Base-by-base conservation (phyloP, 2,888 invertebrate species). In the Andrena praecox region DNA sequence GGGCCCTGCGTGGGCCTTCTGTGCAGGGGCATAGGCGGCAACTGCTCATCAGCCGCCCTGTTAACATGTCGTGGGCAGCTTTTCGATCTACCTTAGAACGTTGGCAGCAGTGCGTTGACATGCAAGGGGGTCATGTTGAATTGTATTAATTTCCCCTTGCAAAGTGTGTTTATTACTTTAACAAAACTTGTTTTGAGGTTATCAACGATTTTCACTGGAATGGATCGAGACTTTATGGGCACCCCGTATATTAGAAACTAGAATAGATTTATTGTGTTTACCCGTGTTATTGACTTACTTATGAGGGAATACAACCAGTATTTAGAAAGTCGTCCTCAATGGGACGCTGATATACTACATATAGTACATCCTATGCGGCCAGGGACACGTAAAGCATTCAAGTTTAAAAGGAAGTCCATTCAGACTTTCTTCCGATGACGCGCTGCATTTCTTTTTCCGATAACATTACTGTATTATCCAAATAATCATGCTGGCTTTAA, bases 321-420 rank as follows among this genome's bases (percentile, higher is more conserved):
- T 79, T 84, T 86, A 85, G 86, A 89, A 89, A 87, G 88, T 82
- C 78, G 85, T 77, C 77, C 87, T 71, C 73, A 63, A 87, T 86
- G 72, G 56, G 35, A 68, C 33, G 54, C 42, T 52, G 70, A 85
- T 86, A 75, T 69, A 70, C 59, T 42, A 42, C 42, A 42, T 42
- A 42, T 12, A 42, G 42, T 42, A 66, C 56, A 27, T 52, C 27
- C 60, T 54, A 64, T 35, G n/a, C 27, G 56, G 60, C 20, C 52
- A 77, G 60, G 48, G 54, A 63, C 69, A 79, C 59, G 56, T 63
- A 63, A 68, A 33, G 16, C 48, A 27, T 56, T 59, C 54, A 68
- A 63, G 67, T 62, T 72, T 35, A 62, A 42, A 42, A 68, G n/a
- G 20, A 52, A 24, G n/a, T 35, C 68, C 27, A 8, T 52, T 60